phyloP scores from a whole-genome alignment of 2,797 vertebrate genomes.

The Danio aesculapii region DNA sequence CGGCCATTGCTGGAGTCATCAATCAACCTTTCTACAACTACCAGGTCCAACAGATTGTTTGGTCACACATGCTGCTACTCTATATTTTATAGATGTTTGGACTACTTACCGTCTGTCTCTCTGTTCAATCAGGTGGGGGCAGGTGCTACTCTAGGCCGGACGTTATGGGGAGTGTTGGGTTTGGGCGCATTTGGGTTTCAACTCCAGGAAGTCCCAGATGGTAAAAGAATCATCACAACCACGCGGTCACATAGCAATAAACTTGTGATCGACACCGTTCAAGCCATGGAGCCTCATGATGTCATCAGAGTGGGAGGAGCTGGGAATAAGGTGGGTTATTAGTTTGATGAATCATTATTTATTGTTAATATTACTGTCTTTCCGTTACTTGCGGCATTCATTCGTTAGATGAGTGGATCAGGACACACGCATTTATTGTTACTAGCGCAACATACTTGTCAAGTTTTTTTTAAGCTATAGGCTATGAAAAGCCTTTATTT shows the following conservation, averaged over 20 bases:
- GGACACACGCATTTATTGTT: too few species aligned
- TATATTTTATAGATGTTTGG: background rate
- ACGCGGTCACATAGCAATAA: conserved; percentile 95
- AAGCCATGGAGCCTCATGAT: conserved; percentile 90
- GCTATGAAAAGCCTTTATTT: too few species aligned
- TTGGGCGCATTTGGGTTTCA: conserved; percentile 94
- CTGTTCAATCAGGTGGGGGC: conserved; percentile 79
- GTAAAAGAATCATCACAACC: conserved; percentile 88
- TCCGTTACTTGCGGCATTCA: too few species aligned
- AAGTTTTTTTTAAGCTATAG: too few species aligned
- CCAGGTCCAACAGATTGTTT: conserved; percentile 80
- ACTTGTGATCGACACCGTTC: conserved; percentile 87
- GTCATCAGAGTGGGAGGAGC: conserved; percentile 93
- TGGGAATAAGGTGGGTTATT: conserved; percentile 90
- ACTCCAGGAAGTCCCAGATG: conserved; percentile 85
- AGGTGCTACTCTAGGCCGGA: conserved; percentile 85
- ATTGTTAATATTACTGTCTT: too few species aligned
- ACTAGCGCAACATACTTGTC: too few species aligned
- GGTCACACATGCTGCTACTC: background rate
- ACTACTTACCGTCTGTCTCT: background rate
- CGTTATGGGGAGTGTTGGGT: conserved; percentile 93
- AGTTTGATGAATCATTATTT: background rate
- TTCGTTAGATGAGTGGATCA: too few species aligned
- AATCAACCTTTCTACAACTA: conserved; percentile 99
- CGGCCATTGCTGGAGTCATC: conserved; percentile 95